Base-by-base conservation (phyloP, 2,113 vertebrate species). In the Neolamprologus devosi region DNA sequence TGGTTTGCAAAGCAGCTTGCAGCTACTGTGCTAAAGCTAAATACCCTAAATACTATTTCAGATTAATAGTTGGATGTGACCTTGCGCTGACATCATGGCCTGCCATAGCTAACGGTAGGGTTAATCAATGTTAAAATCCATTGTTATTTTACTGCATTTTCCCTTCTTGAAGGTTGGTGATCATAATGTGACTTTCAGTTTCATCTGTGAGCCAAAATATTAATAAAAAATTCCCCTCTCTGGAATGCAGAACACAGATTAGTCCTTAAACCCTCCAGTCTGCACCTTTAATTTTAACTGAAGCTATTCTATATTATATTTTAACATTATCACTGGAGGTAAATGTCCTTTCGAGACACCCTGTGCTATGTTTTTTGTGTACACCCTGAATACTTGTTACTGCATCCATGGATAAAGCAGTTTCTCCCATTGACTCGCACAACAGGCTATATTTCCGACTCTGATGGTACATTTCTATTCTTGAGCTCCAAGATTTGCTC, bases 391-490 rank as follows among this genome's bases (percentile, higher is more conserved):
- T 81, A 30, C 51, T 81, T 85, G 9, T 80, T 65, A 82, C 23
- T 80, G 53, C 17, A 28, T 60, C 42, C 26, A 47, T 80, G 21
- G 4, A 82, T 14, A 33, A 82, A 82, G 14, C 16, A 19, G 23
- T 49, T 78, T 82, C n/a, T 37, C 5, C 70, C 45, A 79, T 26
- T 90, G 87, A 90, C 90, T 49, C 55, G 40, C 78, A 63, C 80
- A 87, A 35, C 45, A 19, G 16, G 12, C 91, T 60, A 95, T 45
- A 94, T 47, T 85, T 95, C 93, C 6, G 26, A 89, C 75, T 94
- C 94, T 19, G 91, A 82, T 9, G 82, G 42, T 7, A 7, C 21
- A 5, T 84, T 55, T 45, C 3, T 84, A 4, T 53, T 80, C 17
- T 9, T 42, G 19, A 30, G 78, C 42, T 1, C 4, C 26, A 28